Evolutionary conservation across 2,888 invertebrate species (phyloP), one percentile per base, ranked within the genome.

Genomic region (Heliconius erato): DNA sequence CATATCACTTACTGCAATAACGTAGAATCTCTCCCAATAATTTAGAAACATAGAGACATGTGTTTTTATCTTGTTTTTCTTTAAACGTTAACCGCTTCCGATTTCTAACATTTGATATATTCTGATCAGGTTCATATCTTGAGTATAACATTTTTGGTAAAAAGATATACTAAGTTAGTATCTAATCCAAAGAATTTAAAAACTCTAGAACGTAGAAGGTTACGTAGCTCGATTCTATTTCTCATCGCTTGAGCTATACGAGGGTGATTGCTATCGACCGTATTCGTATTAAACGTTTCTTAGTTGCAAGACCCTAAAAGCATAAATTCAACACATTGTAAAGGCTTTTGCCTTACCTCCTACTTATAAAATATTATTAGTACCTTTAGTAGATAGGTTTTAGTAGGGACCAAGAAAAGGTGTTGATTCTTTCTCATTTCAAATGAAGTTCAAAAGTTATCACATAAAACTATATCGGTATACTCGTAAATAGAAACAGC

Each of bases 221-320:
- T 67, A 14, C 26, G 28, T 28, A 28, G 28, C 16, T 32, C 2
- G 16, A 67, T 16, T 67, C 16, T 28, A 32, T 67, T 67, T 32
- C 67, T 67, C 67, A 67, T 28, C 28, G 28, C 26, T 67, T 67
- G 67, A 67, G 67, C 67, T 67, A 16, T 67, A 16, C 67, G 67
- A 67, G 28, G 67, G 67, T 67, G 67, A 67, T 67, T 28, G 67
- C 28, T 67, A 67, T 67, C 67, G 67, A 67, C 7, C 67, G 67
- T 28, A 26, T 67, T 28, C 67, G 67, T 26, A 6, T 67, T 26
- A 67, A 67, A 67, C 67, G 28, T 67, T 28, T 26, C 28, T 26
- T 28, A 67, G 67, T 67, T 67, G 12, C 14, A 26, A 67, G 28
- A 67, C 23, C 11, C 5, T 28, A 4, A 67, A 67, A 67, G 3